phyloP scores from a whole-genome alignment of 1,140 invertebrate species.

The Brachionus rubens region DNA sequence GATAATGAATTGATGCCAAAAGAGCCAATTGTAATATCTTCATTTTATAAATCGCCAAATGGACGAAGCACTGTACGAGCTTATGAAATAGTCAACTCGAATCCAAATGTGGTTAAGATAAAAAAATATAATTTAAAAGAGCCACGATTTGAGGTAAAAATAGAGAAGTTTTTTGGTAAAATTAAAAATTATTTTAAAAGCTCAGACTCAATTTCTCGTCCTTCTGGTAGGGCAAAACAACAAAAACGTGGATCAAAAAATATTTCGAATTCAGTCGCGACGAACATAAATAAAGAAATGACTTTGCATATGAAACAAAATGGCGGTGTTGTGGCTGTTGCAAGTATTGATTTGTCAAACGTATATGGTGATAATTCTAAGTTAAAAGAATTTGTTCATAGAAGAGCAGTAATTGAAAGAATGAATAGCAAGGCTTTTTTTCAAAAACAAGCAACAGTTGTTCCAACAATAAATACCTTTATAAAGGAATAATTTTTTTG shows the following conservation, averaged over 20 bases:
- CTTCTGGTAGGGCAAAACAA: neutral
- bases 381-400: constrained; percentile 20
- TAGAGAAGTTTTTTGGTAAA: neutral
- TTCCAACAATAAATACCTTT: no score
- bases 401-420: constrained; percentile 4
- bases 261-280: neutral
- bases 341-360: constrained; percentile 18
- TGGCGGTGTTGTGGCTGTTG: constrained; percentile 21
- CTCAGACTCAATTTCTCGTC: neutral
- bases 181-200: constrained; percentile 15
- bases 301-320: constrained; percentile 33
- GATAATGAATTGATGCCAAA: neutral
- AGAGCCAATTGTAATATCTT: constrained; percentile 37
- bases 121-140: constrained; percentile 1
- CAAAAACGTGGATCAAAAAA: neutral
- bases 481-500: no score
- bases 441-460: no score
- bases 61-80: constrained; percentile 20
- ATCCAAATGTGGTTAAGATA: constrained; percentile 17
- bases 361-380: constrained; percentile 6
- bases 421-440: constrained; percentile 25
- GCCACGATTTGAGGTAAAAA: neutral
- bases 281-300: constrained; percentile 29
- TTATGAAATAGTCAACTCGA: constrained; percentile 44
- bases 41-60: constrained; percentile 17